A percentile compares a stretch with the other conserved stretches of the same genome.
Conservation (phyloP, 2,113 vertebrate species). For the Sialia sialis region DNA sequence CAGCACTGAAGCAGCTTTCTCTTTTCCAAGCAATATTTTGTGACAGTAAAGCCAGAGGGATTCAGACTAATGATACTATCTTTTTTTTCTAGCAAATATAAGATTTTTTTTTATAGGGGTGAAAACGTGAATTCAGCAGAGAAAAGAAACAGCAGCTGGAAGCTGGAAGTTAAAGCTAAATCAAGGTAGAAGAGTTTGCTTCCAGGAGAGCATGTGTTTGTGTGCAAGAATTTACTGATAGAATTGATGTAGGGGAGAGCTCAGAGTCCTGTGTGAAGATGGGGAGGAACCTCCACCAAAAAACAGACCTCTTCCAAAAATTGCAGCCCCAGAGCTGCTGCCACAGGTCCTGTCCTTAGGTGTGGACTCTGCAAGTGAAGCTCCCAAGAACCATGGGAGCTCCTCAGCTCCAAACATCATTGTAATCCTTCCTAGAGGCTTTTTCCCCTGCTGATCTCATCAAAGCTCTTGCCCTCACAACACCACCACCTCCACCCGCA, state of each 20-base stretch:
- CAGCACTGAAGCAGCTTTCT: not conserved
- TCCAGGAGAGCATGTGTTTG: not conserved
- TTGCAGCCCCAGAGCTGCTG: not conserved
- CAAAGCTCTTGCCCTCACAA: not conserved
- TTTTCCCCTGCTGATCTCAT: not conserved
- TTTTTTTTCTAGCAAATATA: not conserved
- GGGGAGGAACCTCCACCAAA: not conserved
- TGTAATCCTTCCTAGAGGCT: not conserved
- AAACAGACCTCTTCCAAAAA: not conserved
- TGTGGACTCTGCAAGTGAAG: rapidly evolving
- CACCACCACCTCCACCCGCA: not conserved
- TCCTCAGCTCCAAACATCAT: not conserved
- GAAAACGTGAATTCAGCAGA: not conserved
- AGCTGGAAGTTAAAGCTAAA: not conserved
- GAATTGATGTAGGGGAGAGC: not conserved
- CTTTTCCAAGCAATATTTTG: not conserved
- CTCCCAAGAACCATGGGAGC: rapidly evolving
- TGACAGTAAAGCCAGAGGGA: not conserved
- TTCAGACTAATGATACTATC: not conserved
- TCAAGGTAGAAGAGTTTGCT: not conserved
- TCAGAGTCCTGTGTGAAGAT: rapidly evolving
- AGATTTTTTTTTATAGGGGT: not conserved
- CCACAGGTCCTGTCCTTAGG: rapidly evolving
- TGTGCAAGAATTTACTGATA: not conserved
- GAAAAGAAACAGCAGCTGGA: conserved; percentile 4